These are phyloP conservation scores for Limnephilus auricula DNA, from an alignment of 2,888 invertebrate genomes.

Conservation along the genomic window DNA sequence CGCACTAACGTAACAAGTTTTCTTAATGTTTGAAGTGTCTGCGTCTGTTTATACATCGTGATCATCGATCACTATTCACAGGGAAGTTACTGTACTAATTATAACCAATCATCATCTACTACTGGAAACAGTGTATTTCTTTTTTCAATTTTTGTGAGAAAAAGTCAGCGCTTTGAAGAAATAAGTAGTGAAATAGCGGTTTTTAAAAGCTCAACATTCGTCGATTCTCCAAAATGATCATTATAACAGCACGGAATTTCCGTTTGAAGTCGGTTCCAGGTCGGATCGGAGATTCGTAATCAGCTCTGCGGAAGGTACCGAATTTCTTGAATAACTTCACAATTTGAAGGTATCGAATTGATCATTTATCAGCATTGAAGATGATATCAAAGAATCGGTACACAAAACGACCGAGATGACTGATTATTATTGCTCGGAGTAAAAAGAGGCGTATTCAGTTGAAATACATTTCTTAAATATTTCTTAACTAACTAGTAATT, in stretches of 20 bases:
- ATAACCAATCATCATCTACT: neutral
- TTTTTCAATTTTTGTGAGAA: neutral
- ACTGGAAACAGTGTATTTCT: neutral
- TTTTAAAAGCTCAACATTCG: neutral
- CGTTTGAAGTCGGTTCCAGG: neutral
- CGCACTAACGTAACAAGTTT: neutral
- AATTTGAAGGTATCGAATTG: conserved; percentile 23
- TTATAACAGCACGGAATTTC: neutral
- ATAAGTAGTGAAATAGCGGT: conserved; percentile 2
- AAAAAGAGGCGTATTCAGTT: neutral
- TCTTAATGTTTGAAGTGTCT: neutral
- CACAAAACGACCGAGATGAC: neutral
- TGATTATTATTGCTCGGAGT: neutral
- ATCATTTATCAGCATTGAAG: conserved; percentile 45
- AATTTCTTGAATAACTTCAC: conserved; percentile 22
- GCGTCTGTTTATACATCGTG: neutral
- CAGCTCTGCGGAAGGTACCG: neutral
- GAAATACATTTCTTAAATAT: too few relatives aligned
- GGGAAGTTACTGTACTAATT: neutral
- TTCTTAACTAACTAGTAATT: too few relatives aligned
- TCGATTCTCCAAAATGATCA: neutral
- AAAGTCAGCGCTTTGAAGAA: conserved; percentile 10
- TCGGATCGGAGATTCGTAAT: neutral
- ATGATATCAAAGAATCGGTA: conserved; percentile 33
- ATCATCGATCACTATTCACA: neutral